phyloP scores from a whole-genome alignment of 2,797 vertebrate species.

The Coccyzus lansbergi region DNA sequence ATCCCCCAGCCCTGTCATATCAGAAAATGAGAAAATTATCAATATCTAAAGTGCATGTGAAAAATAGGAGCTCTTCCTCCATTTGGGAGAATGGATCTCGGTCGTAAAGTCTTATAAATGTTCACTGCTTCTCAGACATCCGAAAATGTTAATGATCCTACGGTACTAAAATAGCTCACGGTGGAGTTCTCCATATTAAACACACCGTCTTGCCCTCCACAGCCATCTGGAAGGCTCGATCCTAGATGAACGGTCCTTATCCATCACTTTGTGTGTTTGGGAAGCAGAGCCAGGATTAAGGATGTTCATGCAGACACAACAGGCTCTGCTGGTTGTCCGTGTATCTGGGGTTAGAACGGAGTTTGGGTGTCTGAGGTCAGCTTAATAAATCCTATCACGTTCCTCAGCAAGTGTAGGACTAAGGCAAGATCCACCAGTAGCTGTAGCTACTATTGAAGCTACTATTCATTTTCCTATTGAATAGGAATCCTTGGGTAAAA shows the following conservation, averaged over 20 bases:
- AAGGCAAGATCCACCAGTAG: not conserved
- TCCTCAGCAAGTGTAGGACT: not conserved
- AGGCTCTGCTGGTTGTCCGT: constrained; percentile 5
- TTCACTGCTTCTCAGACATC: constrained; percentile 41
- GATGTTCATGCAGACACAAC: constrained; percentile 23
- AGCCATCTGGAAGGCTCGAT: not conserved
- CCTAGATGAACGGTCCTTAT: not conserved
- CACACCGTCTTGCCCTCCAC: constrained; percentile 16
- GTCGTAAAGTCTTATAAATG: constrained; percentile 24
- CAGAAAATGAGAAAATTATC: constrained; percentile 67
- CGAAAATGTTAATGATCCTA: constrained; percentile 27
- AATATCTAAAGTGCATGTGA: not conserved
- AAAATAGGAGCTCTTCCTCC: constrained; percentile 41
- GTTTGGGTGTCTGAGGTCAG: not conserved
- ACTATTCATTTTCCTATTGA: too few relatives aligned
- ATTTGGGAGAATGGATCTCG: not conserved
- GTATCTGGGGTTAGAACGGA: not conserved
- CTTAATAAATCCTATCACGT: constrained; percentile 42
- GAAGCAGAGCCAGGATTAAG: constrained; percentile 5
- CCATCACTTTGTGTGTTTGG: not conserved
- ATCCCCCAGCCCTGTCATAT: constrained; percentile 16
- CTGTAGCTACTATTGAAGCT: too few relatives aligned
- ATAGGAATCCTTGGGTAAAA: not conserved
- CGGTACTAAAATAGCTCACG: constrained; percentile 31
- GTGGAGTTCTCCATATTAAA: not conserved